phyloP scores from a whole-genome alignment of 2,113 vertebrate genomes.

The Meles meles region DNA sequence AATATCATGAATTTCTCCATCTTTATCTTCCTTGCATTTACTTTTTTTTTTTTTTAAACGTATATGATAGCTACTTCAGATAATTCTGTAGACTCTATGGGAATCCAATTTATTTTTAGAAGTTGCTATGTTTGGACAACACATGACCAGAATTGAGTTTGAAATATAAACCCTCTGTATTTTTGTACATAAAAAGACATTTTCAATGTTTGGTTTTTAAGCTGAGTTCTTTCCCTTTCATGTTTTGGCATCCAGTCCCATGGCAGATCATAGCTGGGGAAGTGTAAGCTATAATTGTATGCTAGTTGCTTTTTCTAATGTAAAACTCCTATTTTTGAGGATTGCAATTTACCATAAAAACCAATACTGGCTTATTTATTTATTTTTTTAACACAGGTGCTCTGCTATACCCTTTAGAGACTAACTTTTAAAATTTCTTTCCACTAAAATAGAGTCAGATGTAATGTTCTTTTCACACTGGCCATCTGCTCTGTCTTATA shows the following conservation, averaged over 20 bases:
- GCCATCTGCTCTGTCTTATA: conserved; percentile 68
- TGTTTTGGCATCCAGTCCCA: conserved; percentile 47
- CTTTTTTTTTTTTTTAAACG: conserved; percentile 6
- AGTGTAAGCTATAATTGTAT: neutral
- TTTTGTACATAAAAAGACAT: conserved; percentile 48
- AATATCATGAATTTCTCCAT: conserved; percentile 46
- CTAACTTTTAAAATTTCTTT: conserved; percentile 44
- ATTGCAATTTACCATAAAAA: conserved; percentile 45
- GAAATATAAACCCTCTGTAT: conserved; percentile 46
- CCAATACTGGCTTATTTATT: neutral
- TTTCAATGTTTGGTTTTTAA: conserved; percentile 42
- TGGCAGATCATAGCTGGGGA: neutral
- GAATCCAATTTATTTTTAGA: conserved; percentile 65
- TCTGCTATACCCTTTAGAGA: conserved; percentile 37
- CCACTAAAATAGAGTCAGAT: conserved; percentile 57
- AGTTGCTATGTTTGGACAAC: conserved; percentile 55
- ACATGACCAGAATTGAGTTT: conserved; percentile 40
- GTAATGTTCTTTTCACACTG: conserved; percentile 50
- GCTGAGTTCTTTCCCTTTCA: conserved; percentile 39
- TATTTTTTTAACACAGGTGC: conserved; percentile 42
- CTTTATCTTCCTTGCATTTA: conserved; percentile 54
- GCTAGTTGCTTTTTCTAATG: conserved; percentile 10
- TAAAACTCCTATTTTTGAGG: conserved; percentile 59
- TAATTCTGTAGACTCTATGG: conserved; percentile 51
- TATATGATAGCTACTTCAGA: conserved; percentile 40